Base-by-base conservation (phyloP, 2,113 vertebrate genomes). In the Alethe diademata region DNA sequence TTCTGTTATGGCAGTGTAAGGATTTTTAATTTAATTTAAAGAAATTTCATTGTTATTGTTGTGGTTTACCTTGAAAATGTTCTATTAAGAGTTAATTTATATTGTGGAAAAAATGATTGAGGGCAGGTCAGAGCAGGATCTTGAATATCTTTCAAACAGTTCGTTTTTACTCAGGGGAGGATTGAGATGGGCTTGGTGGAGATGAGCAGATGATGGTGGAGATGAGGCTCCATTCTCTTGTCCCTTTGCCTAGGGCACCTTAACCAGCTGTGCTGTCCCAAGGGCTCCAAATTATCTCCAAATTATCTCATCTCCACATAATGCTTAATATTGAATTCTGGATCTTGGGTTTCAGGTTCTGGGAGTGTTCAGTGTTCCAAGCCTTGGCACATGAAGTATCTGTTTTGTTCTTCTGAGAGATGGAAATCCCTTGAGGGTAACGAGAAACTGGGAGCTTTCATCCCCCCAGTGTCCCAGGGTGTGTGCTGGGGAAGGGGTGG, bases 1-100 rank as follows among this genome's bases (percentile, higher is more conserved):
- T 69, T 78, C 62, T 50, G 42, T 69, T 60, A 15, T 1, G 10
- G 13, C 40, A 61, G 9, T 0, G 0, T 31, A 6, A 60, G 4
- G 14, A 4, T 5, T n/a, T 82, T 71, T 60, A 0, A 26, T 82
- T 53, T 14, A 18, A 31, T 45, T 40, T 18, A 14, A 35, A 61
- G 61, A 12, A 8, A 26, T 47, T 35, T 40, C 2, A 7, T 61
- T 82, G 54, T 25, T 11, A 19, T 50, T 66, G 67, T n/a, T 14
- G 3, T n/a, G 5, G 24, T 65, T 86, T 56, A 19, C 29, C 19
- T 58, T 58, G 57, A 24, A 36, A 24, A 24, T 29, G 3, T 19
- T 57, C 28, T 28, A 0, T 50, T 33, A 3, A 11, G 50, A 42
- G 24, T 56, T 56, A 48, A 29, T 73, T 73, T 66, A 33, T 31